A percentile compares a stretch with the other conserved stretches of the same genome.
Evolutionary conservation across 1,140 invertebrate genomes (phyloP).

Genomic region (Drosophila obscura): DNA sequence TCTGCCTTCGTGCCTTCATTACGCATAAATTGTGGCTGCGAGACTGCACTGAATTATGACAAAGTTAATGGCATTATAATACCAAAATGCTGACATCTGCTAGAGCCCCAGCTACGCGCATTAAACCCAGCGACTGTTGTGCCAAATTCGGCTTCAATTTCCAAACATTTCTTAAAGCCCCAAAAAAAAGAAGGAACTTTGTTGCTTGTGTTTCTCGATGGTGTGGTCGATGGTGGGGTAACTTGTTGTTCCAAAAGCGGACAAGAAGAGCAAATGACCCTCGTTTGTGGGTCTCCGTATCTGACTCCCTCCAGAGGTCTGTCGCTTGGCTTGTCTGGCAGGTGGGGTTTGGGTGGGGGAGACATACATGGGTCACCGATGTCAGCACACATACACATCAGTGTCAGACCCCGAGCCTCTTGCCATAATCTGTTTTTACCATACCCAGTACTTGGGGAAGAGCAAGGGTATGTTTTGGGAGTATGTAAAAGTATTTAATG

Average conservation of each 20-base stretch:
- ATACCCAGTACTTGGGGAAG: no score
- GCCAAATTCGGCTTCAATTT: slow-evolving; percentile 6
- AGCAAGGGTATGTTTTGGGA: no score
- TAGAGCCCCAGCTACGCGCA: slow-evolving; percentile 1
- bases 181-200: background rate
- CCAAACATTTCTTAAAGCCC: slow-evolving; percentile 17
- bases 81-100: slow-evolving; percentile 56
- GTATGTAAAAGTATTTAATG: no score
- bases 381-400: slow-evolving; percentile 42
- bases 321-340: background rate
- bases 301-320: slow-evolving; percentile 4
- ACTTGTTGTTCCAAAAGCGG: slow-evolving; percentile 48
- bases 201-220: slow-evolving; percentile 5
- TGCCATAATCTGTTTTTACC: slow-evolving; percentile 21
- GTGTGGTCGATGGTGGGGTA: background rate
- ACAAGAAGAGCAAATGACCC: slow-evolving; percentile 37
- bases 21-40: slow-evolving; percentile 76
- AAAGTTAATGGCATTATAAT: slow-evolving; percentile 82
- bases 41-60: slow-evolving; percentile 75
- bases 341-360: background rate
- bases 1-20: slow-evolving; percentile 55
- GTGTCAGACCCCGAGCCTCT: slow-evolving; percentile 15
- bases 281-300: slow-evolving; percentile 37
- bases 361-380: slow-evolving; percentile 50
- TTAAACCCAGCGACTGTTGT: background rate